Evolutionary conservation across 2,797 vertebrate species (phyloP), one percentile per base, ranked within the genome.

Genomic region (Rhinogobio ventralis): DNA sequence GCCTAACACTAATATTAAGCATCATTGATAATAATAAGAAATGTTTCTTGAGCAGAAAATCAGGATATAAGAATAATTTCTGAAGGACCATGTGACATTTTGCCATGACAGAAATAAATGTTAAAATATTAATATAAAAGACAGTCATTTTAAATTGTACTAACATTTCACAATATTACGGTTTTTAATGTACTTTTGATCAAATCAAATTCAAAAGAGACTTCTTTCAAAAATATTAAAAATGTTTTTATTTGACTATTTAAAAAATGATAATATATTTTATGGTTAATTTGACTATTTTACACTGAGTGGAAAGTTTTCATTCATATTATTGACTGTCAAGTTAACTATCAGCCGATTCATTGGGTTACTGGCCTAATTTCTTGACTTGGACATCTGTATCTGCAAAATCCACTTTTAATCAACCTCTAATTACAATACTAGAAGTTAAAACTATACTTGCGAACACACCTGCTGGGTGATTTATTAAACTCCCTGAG

Each of bases 401-500:
- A 74, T 74, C 33, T 14, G 20, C 30, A n/a, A 75, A 75, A n/a
- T 55, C 6, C 73, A 55, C 28, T 75, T 74, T 36, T 5, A 6
- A n/a, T 75, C 30, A 75, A 75, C 30, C 30, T 36, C 49, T 55
- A 75, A 55, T 55, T 75, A 75, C 51, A 75, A 3, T 39, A 75
- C 7, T n/a, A 75, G 33, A 75, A 39, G 30, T 55, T 75, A 7
- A 55, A 75, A 69, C 46, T 45, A 10, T n/a, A n/a, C 55, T 77
- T 64, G 57, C 42, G 3, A 33, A 73, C 74, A 84, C 82, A 78
- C 71, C 53, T 67, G 64, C 86, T 79, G 81, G 84, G 86, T 77
- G 85, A 90, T 90, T 86, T 86, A 91, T 90, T 89, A 85, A 86
- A 89, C 86, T 81, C 88, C 87, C 81, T 36, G 19, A 14, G 15